phyloP scores from a whole-genome alignment of 2,888 invertebrate genomes.

The Chironomus tentans region DNA sequence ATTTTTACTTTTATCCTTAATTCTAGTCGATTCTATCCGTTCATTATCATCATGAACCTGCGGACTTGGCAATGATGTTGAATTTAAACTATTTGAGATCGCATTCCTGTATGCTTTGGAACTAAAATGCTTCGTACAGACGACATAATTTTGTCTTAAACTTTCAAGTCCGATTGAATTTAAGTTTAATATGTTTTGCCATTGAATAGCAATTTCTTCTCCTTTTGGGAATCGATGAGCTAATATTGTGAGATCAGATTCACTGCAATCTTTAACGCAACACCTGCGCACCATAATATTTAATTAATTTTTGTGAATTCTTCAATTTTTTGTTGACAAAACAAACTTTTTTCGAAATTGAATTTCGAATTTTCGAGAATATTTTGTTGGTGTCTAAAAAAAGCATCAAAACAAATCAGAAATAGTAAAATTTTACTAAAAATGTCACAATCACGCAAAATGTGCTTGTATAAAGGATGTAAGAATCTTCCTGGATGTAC shows the following conservation, averaged over 20 bases:
- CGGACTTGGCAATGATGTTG: neutral
- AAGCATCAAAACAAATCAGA: no score
- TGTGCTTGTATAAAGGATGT: constrained; percentile 11
- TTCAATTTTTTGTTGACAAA: neutral
- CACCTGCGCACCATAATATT: constrained; percentile 11
- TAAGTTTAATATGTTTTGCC: neutral
- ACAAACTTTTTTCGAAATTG: no score
- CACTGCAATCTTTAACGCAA: neutral
- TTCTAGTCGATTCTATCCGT: neutral
- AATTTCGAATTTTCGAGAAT: no score
- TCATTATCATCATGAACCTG: neutral
- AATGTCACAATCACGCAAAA: neutral
- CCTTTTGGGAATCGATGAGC: constrained; percentile 10
- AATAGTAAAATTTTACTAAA: neutral
- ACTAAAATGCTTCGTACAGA: constrained; percentile 15
- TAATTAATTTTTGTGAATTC: neutral
- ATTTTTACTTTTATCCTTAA: neutral
- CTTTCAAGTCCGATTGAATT: neutral
- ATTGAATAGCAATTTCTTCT: neutral
- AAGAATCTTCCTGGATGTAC: neutral
- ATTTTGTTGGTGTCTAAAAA: no score
- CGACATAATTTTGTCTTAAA: neutral
- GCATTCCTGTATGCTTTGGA: neutral
- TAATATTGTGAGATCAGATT: constrained; percentile 4
- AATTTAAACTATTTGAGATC: constrained; percentile 6